Evolutionary conservation across 1,140 invertebrate genomes (phyloP).

Genomic region (Conopomorpha cramerella): DNA sequence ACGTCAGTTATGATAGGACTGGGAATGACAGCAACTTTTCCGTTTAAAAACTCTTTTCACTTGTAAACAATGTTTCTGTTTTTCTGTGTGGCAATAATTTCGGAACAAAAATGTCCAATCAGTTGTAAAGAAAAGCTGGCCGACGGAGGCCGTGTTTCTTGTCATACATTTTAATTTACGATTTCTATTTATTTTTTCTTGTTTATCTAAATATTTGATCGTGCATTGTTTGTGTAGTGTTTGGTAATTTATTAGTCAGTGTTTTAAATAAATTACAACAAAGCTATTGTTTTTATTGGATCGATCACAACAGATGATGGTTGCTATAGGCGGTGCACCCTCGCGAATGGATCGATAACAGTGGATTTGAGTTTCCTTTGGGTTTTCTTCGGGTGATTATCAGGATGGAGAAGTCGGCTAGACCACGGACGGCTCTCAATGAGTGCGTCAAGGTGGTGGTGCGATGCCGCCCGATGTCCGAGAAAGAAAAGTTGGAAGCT

Average conservation of each 20-base stretch:
- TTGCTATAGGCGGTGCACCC: too few species aligned
- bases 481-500: slow-evolving; percentile 77
- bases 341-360: slow-evolving; percentile 55
- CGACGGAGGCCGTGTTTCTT: slow-evolving; percentile 28
- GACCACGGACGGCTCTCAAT: slow-evolving; percentile 59
- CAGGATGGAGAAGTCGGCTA: slow-evolving; percentile 51
- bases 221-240: slow-evolving; percentile 15
- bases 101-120: too few species aligned
- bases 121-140: slow-evolving; percentile 43
- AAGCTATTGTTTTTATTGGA: too few species aligned
- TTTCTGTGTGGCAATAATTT: too few species aligned
- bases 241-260: too few species aligned
- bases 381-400: slow-evolving; percentile 21
- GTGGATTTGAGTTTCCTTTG: slow-evolving; percentile 38
- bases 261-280: too few species aligned
- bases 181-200: slow-evolving; percentile 47
- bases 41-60: too few species aligned
- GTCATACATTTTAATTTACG: slow-evolving; percentile 42
- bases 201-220: slow-evolving; percentile 30
- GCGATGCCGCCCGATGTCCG: slow-evolving; percentile 86
- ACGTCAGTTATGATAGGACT: too few species aligned
- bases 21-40: too few species aligned
- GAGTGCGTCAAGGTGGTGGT: slow-evolving; percentile 90
- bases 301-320: slow-evolving; percentile 35
- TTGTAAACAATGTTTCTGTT: too few species aligned